These are phyloP conservation scores for Leucoma salicis DNA, from an alignment of 2,888 invertebrate genomes.

Conservation along the genomic window DNA sequence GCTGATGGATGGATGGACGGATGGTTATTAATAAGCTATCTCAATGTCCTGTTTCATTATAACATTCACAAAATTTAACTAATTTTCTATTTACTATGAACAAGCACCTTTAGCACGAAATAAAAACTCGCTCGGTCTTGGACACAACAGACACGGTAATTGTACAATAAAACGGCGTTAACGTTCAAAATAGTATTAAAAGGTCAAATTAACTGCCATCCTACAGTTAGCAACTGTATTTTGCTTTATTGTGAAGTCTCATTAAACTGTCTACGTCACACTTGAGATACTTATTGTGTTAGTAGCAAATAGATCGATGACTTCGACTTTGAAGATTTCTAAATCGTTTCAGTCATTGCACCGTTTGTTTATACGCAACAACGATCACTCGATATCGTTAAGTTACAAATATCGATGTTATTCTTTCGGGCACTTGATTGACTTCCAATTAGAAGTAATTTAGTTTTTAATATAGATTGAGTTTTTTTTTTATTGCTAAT, in stretches of 20 bases:
- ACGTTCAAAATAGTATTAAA: slow-evolving; percentile 4
- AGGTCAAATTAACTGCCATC: slow-evolving; percentile 22
- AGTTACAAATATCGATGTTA: slow-evolving; percentile 13
- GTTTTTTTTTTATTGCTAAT: too few species aligned
- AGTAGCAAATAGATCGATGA: slow-evolving; percentile 13
- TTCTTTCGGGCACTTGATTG: slow-evolving; percentile 6
- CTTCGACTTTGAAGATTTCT: slow-evolving; percentile 3
- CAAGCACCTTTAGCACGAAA: neutral
- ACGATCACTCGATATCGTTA: slow-evolving; percentile 15
- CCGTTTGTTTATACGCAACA: slow-evolving; percentile 21
- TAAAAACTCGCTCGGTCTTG: slow-evolving; percentile 3
- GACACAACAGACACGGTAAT: neutral
- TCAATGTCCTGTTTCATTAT: too few species aligned
- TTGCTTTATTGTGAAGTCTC: slow-evolving; percentile 23
- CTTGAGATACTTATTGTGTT: slow-evolving; percentile 32
- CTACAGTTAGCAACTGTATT: slow-evolving; percentile 31
- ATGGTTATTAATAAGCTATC: too few species aligned
- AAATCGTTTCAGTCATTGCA: slow-evolving; percentile 5
- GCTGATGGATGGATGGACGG: too few species aligned
- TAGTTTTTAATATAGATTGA: neutral
- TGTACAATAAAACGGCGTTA: neutral
- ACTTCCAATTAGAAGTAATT: slow-evolving; percentile 4
- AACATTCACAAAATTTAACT: too few species aligned
- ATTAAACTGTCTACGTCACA: slow-evolving; percentile 35
- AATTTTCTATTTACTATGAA: too few species aligned